phyloP scores from a whole-genome alignment of 1,140 invertebrate species.

The Trypoxylus dichotomus region DNA sequence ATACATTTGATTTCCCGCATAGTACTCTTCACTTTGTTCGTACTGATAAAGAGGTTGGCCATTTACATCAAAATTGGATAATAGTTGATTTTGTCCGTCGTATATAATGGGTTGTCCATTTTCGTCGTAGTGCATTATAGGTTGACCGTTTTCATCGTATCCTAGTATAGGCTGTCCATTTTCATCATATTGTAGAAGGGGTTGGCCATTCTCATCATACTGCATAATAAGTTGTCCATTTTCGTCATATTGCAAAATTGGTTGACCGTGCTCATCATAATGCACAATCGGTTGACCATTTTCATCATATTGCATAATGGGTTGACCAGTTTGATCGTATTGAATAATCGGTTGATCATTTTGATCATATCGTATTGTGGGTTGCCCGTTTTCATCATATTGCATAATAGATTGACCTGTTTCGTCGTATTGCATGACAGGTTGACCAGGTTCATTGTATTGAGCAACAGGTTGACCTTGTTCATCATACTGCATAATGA shows the following conservation, averaged over 20 bases:
- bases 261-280: conserved; percentile 41
- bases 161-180: conserved; percentile 27
- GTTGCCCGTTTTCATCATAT: conserved; percentile 29
- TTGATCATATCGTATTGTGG: conserved; percentile 30
- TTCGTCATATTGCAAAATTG: conserved; percentile 38
- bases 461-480: conserved; percentile 19
- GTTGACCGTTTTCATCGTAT: conserved; percentile 27
- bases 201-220: conserved; percentile 38
- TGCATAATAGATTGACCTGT: conserved; percentile 32
- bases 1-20: conserved; percentile 5
- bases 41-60: conserved; percentile 27
- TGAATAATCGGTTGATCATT: conserved; percentile 26
- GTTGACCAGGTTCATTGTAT: conserved; percentile 32
- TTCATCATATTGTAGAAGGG: conserved; percentile 38
- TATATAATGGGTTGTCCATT: conserved; percentile 20
- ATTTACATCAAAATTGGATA: conserved; percentile 32
- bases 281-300: conserved; percentile 38
- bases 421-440: conserved; percentile 29
- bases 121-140: conserved; percentile 25
- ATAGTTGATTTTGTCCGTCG: conserved; percentile 27
- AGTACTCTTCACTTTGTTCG: conserved; percentile 24
- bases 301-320: conserved; percentile 39
- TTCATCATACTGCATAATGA: conserved; percentile 31
- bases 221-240: not conserved
- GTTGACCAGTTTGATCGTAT: conserved; percentile 34